Percentiles rank a stretch among this genome's conserved stretches.
Conservation (phyloP, 2,888 invertebrate species). For the Tetranychus piercei region DNA sequence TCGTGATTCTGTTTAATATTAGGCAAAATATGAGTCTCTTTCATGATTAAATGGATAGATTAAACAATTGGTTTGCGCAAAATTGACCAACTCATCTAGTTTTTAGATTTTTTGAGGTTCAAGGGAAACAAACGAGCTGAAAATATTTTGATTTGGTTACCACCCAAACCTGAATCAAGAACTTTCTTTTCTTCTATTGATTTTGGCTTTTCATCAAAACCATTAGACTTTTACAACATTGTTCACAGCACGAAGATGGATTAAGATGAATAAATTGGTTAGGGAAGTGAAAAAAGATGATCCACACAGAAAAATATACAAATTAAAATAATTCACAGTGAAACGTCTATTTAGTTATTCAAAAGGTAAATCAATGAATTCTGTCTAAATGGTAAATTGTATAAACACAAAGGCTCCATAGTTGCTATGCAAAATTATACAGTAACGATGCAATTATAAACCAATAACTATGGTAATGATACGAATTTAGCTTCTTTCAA, state of each 20-base stretch:
- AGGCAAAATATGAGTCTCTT: not conserved
- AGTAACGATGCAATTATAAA: no score
- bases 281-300: not conserved
- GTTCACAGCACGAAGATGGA: not conserved
- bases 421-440: no score
- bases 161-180: not conserved
- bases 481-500: no score
- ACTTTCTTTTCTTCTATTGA: not conserved
- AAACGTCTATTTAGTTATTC: not conserved
- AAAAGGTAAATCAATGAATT: not conserved
- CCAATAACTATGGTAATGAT: no score
- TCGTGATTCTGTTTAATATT: not conserved
- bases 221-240: not conserved
- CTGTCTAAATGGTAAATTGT: no score
- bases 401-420: no score
- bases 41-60: not conserved
- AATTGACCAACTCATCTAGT: no score
- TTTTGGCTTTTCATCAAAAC: not conserved
- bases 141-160: not conserved
- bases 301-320: not conserved
- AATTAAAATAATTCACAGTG: not conserved
- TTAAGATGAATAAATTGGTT: not conserved
- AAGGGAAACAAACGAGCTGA: not conserved
- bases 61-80: not conserved
- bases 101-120: not conserved